These are phyloP conservation scores for Lepisosteus osseus DNA, from an alignment of 2,113 vertebrate genomes.

Conservation along the genomic window DNA sequence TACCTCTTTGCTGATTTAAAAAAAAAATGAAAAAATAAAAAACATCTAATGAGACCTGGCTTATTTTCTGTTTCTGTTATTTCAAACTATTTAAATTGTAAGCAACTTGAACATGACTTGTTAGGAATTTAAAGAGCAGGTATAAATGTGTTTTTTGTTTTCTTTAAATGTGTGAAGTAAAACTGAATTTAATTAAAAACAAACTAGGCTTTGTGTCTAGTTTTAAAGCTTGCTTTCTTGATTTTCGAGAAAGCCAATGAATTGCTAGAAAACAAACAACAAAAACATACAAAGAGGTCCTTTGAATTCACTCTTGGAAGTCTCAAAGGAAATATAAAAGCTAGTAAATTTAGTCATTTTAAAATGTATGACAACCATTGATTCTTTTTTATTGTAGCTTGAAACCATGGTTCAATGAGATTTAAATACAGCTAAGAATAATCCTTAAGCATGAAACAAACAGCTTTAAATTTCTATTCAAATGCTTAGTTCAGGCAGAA, in stretches of 20 bases:
- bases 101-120: too few relatives aligned
- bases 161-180: too few relatives aligned
- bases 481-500: slow-evolving; percentile 58
- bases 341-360: slow-evolving; percentile 27
- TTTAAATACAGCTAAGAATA: slow-evolving; percentile 49
- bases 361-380: slow-evolving; percentile 22
- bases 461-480: slow-evolving; percentile 43
- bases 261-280: slow-evolving; percentile 15
- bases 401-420: slow-evolving; percentile 48
- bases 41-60: too few relatives aligned
- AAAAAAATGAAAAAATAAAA: too few relatives aligned
- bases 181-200: too few relatives aligned
- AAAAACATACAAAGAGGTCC: background rate
- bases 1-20: too few relatives aligned
- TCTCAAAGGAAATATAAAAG: slow-evolving; percentile 40
- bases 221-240: too few relatives aligned
- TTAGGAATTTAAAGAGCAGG: too few relatives aligned
- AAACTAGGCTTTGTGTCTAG: too few relatives aligned
- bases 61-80: too few relatives aligned
- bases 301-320: slow-evolving; percentile 29
- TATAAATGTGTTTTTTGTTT: too few relatives aligned
- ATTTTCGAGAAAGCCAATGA: background rate
- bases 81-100: too few relatives aligned
- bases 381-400: slow-evolving; percentile 39
- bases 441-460: slow-evolving; percentile 37